phyloP scores from a whole-genome alignment of 2,113 vertebrate genomes.

The Podiceps cristatus region DNA sequence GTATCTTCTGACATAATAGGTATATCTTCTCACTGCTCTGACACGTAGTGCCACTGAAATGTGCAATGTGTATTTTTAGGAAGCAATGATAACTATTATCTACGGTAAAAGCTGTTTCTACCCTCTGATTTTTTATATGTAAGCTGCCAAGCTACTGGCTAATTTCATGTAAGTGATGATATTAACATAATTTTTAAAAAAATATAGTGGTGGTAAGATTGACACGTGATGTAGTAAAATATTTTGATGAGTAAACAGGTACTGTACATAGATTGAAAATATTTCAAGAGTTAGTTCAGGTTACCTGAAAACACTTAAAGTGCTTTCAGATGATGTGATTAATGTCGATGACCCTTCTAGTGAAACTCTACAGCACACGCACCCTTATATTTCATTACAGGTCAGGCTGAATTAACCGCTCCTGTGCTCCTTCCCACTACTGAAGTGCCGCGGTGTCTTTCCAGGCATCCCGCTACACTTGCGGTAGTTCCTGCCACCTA shows the following conservation, averaged over 20 bases:
- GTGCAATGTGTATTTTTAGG: background rate
- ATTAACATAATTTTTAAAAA: background rate
- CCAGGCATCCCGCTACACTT: background rate
- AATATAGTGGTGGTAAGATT: background rate
- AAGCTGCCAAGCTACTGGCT: background rate
- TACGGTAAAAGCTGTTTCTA: background rate
- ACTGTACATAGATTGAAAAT: background rate
- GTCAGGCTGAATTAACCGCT: background rate
- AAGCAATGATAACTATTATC: background rate
- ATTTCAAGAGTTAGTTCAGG: background rate
- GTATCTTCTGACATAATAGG: accelerated
- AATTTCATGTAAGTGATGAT: background rate
- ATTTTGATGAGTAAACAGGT: background rate
- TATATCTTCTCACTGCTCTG: background rate
- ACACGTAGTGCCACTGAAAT: background rate
- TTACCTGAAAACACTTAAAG: background rate
- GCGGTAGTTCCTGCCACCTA: slow-evolving; percentile 57
- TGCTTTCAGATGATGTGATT: background rate
- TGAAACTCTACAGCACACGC: background rate
- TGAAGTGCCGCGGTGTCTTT: accelerated
- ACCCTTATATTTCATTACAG: background rate
- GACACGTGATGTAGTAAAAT: background rate
- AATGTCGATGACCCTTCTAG: background rate
- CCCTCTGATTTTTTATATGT: background rate
- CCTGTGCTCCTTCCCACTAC: background rate